phyloP scores from a whole-genome alignment of 2,888 invertebrate species.

The Allolobophora icterica region DNA sequence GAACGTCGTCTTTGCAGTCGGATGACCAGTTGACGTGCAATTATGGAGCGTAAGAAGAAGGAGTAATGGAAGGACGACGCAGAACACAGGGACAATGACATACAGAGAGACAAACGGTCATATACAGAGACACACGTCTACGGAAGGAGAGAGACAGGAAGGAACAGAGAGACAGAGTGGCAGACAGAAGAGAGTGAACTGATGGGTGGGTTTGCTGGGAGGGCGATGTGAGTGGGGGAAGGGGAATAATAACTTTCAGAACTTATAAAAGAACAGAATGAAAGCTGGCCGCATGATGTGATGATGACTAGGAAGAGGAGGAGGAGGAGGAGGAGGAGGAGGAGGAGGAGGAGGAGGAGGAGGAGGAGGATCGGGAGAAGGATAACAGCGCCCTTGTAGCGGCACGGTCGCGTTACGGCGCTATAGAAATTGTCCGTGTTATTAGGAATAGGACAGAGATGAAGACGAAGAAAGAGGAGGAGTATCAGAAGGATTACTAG shows the following conservation, averaged over 20 bases:
- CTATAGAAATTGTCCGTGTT: too few relatives aligned
- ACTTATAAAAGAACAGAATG: too few relatives aligned
- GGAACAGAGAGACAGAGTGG: not conserved
- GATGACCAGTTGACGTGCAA: too few relatives aligned
- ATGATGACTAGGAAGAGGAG: not conserved
- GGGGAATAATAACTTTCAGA: too few relatives aligned
- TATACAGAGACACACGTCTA: too few relatives aligned
- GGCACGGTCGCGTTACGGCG: too few relatives aligned
- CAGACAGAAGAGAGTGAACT: not conserved
- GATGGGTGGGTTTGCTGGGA: not conserved
- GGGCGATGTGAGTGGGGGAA: not conserved
- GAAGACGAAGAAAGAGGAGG: not conserved
- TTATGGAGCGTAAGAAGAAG: too few relatives aligned
- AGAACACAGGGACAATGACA: too few relatives aligned
- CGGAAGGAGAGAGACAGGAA: not conserved
- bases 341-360: not conserved
- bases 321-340: not conserved
- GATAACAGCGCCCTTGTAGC: too few relatives aligned
- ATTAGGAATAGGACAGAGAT: not conserved
- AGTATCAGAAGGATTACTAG: not conserved
- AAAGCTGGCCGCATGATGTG: not conserved
- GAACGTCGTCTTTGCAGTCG: too few relatives aligned
- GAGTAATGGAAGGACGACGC: too few relatives aligned
- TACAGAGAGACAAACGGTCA: too few relatives aligned
- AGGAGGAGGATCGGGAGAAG: not conserved